Conservation (phyloP, 2,797 vertebrate genomes). For the Argentina silus region DNA sequence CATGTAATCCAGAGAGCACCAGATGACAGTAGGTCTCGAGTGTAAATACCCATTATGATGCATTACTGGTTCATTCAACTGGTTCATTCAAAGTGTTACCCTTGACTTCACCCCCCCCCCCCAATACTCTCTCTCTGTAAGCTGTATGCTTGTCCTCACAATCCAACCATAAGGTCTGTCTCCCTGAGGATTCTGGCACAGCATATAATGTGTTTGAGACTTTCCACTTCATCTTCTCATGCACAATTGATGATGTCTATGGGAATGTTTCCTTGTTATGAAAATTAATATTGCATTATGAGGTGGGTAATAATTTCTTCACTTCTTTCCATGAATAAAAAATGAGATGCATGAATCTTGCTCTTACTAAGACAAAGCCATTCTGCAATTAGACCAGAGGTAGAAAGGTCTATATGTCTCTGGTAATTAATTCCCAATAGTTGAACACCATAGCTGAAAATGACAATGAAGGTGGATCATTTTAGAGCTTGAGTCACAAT, state of each 20-base stretch:
- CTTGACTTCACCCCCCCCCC: neutral
- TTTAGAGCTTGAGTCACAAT: neutral
- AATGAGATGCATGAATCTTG: neutral
- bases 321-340: neutral
- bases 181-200: neutral
- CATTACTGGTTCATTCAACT: too few species aligned
- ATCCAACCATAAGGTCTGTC: neutral
- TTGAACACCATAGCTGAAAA: neutral
- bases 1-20: too few species aligned
- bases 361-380: neutral
- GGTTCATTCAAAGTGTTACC: too few species aligned
- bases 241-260: neutral
- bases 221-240: neutral
- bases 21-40: too few species aligned
- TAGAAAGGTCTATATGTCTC: too few species aligned
- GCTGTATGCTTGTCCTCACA: neutral
- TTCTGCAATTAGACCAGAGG: too few species aligned
- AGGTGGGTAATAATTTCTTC: neutral
- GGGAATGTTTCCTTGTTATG: neutral
- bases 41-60: too few species aligned
- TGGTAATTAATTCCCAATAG: neutral
- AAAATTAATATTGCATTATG: neutral
- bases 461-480: neutral
- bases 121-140: too few species aligned
- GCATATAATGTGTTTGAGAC: neutral